Conservation (phyloP, 2,888 invertebrate genomes). For the Periphyllus acericola region DNA sequence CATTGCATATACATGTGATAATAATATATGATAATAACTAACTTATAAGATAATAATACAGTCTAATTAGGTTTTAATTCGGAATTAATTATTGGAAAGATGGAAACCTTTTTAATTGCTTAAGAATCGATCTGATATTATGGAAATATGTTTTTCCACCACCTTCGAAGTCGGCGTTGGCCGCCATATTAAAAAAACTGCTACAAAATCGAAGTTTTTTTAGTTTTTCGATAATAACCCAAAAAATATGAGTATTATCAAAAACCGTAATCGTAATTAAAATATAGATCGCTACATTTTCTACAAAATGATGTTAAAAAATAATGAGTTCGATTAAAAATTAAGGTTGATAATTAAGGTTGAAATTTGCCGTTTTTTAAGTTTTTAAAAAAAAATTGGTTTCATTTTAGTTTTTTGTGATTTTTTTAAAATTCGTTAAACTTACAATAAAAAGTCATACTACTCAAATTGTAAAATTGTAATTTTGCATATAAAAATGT, state of each 20-base stretch:
- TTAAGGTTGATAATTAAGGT: background rate
- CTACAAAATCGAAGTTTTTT: background rate
- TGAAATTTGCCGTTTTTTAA: no score
- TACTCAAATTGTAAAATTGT: no score
- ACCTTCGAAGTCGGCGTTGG: background rate
- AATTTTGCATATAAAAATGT: no score
- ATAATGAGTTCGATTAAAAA: background rate
- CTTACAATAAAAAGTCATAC: no score
- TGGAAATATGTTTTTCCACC: background rate
- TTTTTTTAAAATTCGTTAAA: no score
- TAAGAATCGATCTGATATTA: background rate
- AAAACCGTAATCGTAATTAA: background rate
- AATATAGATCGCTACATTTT: background rate
- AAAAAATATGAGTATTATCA: background rate
- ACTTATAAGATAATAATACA: no score
- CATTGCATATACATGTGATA: no score
- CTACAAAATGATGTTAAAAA: no score
- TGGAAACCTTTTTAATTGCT: background rate
- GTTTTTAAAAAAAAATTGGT: no score
- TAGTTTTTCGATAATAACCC: background rate
- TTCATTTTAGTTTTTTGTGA: no score
- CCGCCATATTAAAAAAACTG: background rate
- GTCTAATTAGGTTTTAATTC: background rate
- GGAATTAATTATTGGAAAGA: background rate
- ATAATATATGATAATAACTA: no score